Evolutionary conservation across 2,888 invertebrate genomes (phyloP).

Genomic region (Apotomis capreana): DNA sequence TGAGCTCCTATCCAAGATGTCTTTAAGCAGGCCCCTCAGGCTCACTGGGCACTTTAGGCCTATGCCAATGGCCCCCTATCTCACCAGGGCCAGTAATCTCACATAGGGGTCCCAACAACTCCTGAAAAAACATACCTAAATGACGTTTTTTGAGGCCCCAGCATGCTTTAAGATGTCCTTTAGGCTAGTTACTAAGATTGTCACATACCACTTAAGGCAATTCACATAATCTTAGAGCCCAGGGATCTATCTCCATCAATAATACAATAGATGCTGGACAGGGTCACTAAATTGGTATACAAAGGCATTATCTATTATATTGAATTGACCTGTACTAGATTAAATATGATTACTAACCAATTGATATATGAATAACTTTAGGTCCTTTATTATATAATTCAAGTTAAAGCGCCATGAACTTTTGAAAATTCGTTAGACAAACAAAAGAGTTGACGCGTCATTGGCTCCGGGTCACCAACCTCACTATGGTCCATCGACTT

Average conservation of each 20-base stretch:
- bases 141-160: no score
- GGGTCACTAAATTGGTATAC: slow-evolving; percentile 28
- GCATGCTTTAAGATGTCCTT: no score
- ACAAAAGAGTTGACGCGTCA: slow-evolving; percentile 61
- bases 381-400: slow-evolving; percentile 15
- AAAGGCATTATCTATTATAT: slow-evolving; percentile 21
- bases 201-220: background rate
- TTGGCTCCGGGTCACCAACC: slow-evolving; percentile 69
- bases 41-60: no score
- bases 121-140: no score
- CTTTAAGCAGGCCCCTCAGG: no score
- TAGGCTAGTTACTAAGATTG: no score
- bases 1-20: no score
- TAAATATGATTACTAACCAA: slow-evolving; percentile 4
- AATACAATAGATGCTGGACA: slow-evolving; percentile 15
- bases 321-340: slow-evolving; percentile 29
- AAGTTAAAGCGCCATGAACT: slow-evolving; percentile 6
- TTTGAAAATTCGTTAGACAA: slow-evolving; percentile 41
- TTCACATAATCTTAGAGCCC: background rate
- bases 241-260: slow-evolving; percentile 12
- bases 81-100: no score
- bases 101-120: no score
- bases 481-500: slow-evolving; percentile 41
- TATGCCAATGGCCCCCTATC: no score
- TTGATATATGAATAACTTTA: background rate